phyloP scores from a whole-genome alignment of 2,113 vertebrate genomes.

The Acrocephalus arundinaceus region DNA sequence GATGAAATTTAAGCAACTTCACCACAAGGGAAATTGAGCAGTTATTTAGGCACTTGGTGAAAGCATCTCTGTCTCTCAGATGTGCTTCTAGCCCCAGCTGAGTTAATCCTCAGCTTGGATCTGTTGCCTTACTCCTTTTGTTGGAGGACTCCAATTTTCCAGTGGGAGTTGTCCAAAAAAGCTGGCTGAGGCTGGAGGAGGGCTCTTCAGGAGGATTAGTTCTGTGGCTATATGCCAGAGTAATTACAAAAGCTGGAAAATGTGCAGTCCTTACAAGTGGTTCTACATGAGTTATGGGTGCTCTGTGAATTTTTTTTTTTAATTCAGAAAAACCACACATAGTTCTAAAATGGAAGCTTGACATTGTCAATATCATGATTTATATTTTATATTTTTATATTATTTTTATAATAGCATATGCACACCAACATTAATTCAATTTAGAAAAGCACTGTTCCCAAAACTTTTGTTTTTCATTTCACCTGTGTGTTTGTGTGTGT shows the following conservation, averaged over 20 bases:
- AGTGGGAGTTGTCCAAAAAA: not conserved
- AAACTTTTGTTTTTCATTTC: not conserved
- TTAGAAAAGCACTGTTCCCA: not conserved
- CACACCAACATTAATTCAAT: not conserved
- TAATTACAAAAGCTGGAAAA: not conserved
- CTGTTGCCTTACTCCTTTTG: not conserved
- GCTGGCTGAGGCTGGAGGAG: not conserved
- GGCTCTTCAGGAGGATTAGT: not conserved
- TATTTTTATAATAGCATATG: not conserved
- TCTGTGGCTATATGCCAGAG: not conserved
- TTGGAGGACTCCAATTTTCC: not conserved
- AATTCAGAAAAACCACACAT: not conserved
- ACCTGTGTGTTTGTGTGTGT: not conserved
- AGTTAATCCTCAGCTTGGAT: not conserved
- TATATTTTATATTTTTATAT: not conserved
- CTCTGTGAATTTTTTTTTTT: not conserved
- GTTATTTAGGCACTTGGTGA: not conserved
- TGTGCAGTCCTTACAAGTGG: not conserved
- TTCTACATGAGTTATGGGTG: not conserved
- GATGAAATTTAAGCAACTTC: not conserved
- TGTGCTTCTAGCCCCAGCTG: not conserved
- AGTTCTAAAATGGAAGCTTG: not conserved
- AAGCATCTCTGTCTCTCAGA: not conserved
- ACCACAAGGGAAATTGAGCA: not conserved
- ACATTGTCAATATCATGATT: not conserved